Evolutionary conservation across 2,797 vertebrate genomes (phyloP).

Genomic region (Gymnothorax reevesii): DNA sequence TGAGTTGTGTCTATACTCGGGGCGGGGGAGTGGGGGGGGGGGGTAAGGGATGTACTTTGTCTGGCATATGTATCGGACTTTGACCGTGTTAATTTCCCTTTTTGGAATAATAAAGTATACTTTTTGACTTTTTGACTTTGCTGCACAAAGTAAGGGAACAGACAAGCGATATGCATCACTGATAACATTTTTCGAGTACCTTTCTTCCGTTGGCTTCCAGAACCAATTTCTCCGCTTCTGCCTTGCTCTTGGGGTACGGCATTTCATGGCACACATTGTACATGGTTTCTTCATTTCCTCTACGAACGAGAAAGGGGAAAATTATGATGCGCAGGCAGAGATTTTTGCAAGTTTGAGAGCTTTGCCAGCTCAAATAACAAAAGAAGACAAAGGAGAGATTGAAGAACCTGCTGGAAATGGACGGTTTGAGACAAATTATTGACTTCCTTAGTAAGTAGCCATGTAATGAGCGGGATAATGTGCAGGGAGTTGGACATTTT

Average conservation of each 20-base stretch:
- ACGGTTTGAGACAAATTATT: too few relatives aligned
- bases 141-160: background rate
- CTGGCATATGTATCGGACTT: too few relatives aligned
- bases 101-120: too few relatives aligned
- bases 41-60: too few relatives aligned
- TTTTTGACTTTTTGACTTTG: too few relatives aligned
- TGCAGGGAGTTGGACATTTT: too few relatives aligned
- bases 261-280: slow-evolving; percentile 74
- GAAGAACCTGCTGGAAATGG: background rate
- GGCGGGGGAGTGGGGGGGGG: too few relatives aligned
- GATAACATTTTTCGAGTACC: slow-evolving; percentile 58
- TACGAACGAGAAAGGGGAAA: slow-evolving; percentile 46
- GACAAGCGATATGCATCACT: background rate
- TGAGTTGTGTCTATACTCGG: too few relatives aligned
- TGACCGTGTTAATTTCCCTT: too few relatives aligned
- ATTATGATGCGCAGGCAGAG: background rate
- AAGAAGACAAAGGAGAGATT: background rate
- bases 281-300: slow-evolving; percentile 82
- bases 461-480: too few relatives aligned
- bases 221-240: slow-evolving; percentile 76
- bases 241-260: slow-evolving; percentile 82
- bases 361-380: background rate
- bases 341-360: background rate
- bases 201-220: slow-evolving; percentile 77
- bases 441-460: too few relatives aligned